These are phyloP conservation scores for Argopecten irradians DNA, from an alignment of 1,140 invertebrate species.

Conservation along the genomic window DNA sequence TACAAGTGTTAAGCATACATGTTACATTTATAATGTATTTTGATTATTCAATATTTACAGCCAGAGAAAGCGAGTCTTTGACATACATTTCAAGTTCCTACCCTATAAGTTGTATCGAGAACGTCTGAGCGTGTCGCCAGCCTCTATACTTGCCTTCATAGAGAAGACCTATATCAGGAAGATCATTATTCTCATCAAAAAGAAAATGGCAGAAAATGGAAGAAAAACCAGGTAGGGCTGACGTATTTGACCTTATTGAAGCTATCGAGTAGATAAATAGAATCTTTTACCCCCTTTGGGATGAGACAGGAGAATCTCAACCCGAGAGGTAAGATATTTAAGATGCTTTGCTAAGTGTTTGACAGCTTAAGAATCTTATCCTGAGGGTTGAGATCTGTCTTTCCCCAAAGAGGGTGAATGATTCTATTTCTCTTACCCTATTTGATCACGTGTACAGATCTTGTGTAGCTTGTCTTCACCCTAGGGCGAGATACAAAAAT, in stretches of 20 bases:
- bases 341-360: no score
- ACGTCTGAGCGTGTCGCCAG: constrained; percentile 84
- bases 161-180: constrained; percentile 76
- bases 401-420: no score
- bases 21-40: neutral
- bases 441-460: neutral
- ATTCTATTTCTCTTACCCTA: neutral
- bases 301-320: no score
- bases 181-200: constrained; percentile 67
- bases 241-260: neutral
- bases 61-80: constrained; percentile 64
- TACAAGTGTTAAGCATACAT: neutral
- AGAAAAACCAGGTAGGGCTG: constrained; percentile 40
- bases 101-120: constrained; percentile 85
- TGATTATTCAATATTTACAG: constrained; percentile 53
- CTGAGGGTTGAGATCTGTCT: no score
- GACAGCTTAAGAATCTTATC: no score
- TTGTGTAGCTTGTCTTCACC: no score
- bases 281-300: no score
- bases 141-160: constrained; percentile 80
- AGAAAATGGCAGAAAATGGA: constrained; percentile 60
- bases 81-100: constrained; percentile 83
- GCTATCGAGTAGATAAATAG: no score
- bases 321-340: no score
- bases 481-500: no score